Base-by-base conservation (phyloP, 2,888 invertebrate genomes). In the Spisula solida region DNA sequence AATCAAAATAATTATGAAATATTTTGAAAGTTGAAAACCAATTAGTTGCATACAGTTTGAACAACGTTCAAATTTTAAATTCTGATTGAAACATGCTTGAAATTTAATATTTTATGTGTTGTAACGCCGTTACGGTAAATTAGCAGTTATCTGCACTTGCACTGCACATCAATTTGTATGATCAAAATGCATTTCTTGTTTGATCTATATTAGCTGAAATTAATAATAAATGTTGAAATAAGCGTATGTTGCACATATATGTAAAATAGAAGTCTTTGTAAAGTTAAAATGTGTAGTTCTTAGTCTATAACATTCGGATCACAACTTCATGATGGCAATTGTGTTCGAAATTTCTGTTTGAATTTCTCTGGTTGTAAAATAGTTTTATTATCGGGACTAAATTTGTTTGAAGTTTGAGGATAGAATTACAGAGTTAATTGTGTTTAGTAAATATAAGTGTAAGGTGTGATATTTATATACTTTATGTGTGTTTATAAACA, bases 401-500 rank as follows among this genome's bases (percentile, higher is more conserved):
- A 25, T 10, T 60, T 25, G 0, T 66, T 66, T 25, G 25, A 66
- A 25, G 25, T 66, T 66, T 8, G 41, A 25, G 60, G 60, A 25
- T 34, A 31, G 5, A 75, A 75, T 16, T 75, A 14, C 25, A 25
- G 31, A 75, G 34, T 75, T 75, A 75, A 29, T 75, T 31, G 75
- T 34, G 29, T 34, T 34, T 16, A 41, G 79, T 85, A 85, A 78
- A 85, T 51, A 78, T 85, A 51, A 34, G n/a, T n/a, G n/a, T 5
- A 34, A 34, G 47, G 29, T 83, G 79, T 79, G 34, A 56, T 85
- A 79, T 79, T 56, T 79, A 51, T 34, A 78, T 55, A 85, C 85
- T 34, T 34, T 34, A 56, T 84, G 88, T 88, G 81, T 88, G 81
- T 88, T 88, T 88, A 85, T 82, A 85, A 85, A 88, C 75, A n/a